phyloP scores from a whole-genome alignment of 2,113 vertebrate genomes.

The Brachypodius melanocephalos region DNA sequence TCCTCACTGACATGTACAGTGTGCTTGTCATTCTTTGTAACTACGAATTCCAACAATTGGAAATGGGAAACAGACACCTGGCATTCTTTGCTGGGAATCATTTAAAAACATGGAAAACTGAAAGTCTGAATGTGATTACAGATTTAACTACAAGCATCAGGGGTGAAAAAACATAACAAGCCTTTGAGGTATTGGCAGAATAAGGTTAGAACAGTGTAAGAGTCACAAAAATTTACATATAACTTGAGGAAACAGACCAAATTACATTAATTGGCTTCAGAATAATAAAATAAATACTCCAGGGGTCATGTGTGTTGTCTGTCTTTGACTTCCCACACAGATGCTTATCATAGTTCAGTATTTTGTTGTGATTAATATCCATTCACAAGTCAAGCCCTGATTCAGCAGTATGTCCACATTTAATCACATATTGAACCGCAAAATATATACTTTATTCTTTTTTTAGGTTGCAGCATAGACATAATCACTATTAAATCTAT shows the following conservation, averaged over 20 bases:
- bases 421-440: neutral
- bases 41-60: accelerated
- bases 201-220: neutral
- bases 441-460: neutral
- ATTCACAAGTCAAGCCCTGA: neutral
- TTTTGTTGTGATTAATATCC: neutral
- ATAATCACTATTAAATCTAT: neutral
- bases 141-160: neutral
- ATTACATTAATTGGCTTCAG: neutral
- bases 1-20: neutral
- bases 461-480: neutral
- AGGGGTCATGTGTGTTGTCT: neutral
- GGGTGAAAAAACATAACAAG: neutral
- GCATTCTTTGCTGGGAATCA: neutral
- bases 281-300: neutral
- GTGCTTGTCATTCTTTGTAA: neutral
- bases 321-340: neutral
- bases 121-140: neutral
- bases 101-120: neutral
- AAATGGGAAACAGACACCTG: neutral
- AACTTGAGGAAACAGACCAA: neutral
- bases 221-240: neutral
- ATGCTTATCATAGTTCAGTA: neutral
- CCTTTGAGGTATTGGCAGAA: neutral
- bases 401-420: neutral